Evolutionary conservation across 2,797 vertebrate genomes (phyloP), one percentile per base, ranked within the genome.

Genomic region (Rhabdophis nuchalis): DNA sequence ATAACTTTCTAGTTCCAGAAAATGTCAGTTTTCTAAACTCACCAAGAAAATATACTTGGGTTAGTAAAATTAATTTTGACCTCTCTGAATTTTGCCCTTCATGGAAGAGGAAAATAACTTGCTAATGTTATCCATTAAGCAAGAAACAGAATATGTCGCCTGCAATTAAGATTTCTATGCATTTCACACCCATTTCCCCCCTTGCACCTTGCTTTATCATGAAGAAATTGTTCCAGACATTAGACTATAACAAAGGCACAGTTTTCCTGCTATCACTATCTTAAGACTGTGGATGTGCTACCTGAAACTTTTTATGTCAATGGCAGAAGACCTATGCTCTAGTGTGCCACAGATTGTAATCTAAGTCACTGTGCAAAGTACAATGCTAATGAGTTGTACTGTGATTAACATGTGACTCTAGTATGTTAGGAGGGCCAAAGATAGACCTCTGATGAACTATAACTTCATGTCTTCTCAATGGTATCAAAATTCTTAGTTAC

Each of bases 41-140:
- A 27, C 18, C 91, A 46, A 5, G 2, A n/a, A 54, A 85, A 61
- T 16, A 16, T 72, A 85, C 46, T 87, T 52, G 77, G 27, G n/a
- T 93, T 64, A 88, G 52, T 90, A 54, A 85, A 88, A 88, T 36
- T 57, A 57, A 90, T 36, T 46, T 82, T 90, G 41, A 60, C 54
- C 64, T 90, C 20, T 46, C 85, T 88, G 56, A 54, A 54, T 52
- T 52, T 50, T 88, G 13, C 5, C 52, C 10, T 32, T 88, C 20
- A 64, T 50, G 18, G 18, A 90, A 1, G 1, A 60, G 25, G 36
- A 52, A 92, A 46, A 27, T 9, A 1, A 14, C 3, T 16, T 20
- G 46, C 18, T 52, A 11, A 11, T 72, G 25, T 50, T 86, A 23
- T 25, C 13, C 57, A 25, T 29, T 58, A 90, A 13, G 57, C 56